Conservation (phyloP, 1,140 invertebrate genomes). For the Anoplolepis gracilipes region DNA sequence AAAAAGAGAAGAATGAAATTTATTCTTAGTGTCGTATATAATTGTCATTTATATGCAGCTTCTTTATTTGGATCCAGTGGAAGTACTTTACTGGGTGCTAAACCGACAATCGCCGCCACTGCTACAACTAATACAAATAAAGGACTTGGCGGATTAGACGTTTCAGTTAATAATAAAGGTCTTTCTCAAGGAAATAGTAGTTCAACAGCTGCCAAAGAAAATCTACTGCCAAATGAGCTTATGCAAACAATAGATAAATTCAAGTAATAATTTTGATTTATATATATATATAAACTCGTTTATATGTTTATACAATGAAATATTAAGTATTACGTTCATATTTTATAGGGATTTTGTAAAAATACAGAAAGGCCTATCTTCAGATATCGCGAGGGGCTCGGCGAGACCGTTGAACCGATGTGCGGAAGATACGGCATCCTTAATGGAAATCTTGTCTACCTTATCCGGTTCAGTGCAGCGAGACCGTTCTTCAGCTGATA, state of each 20-base stretch:
- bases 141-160: constrained; percentile 89
- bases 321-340: constrained; percentile 74
- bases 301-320: background rate
- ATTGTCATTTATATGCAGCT: constrained; percentile 72
- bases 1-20: constrained; percentile 57
- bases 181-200: constrained; percentile 86
- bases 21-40: constrained; percentile 47
- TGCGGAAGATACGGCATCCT: constrained; percentile 88
- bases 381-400: constrained; percentile 92
- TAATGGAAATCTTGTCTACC: constrained; percentile 89
- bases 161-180: constrained; percentile 86
- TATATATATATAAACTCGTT: background rate
- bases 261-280: constrained; percentile 84
- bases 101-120: constrained; percentile 75
- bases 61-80: constrained; percentile 77
- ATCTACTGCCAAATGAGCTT: constrained; percentile 91
- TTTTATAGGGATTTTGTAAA: constrained; percentile 92
- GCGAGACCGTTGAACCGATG: constrained; percentile 89
- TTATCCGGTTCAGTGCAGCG: constrained; percentile 88
- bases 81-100: constrained; percentile 81
- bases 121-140: constrained; percentile 80
- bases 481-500: constrained; percentile 89
- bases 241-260: constrained; percentile 87
- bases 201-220: constrained; percentile 90
- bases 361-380: constrained; percentile 92